Evolutionary conservation across 2,888 invertebrate species (phyloP), one percentile per base, ranked within the genome.

Genomic region (Zeuzera pyrina): DNA sequence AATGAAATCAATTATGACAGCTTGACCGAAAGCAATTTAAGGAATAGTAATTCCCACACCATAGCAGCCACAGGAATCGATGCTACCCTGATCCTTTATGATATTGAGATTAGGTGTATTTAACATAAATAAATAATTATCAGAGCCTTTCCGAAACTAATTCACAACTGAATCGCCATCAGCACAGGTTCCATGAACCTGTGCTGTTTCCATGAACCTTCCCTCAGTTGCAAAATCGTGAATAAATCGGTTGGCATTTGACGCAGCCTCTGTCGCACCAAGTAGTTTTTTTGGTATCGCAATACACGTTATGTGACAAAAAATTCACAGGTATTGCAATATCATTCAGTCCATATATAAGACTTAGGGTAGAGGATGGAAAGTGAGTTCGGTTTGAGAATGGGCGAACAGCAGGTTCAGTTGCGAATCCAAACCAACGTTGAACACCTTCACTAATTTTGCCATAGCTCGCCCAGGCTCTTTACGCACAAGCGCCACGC

Each of bases 391-490:
- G 29, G 88, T 86, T 54, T 88, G 86, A 41, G 87, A 88, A 62
- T 86, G 86, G 1, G 88, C 86, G 61, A 89, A 89, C 36, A 89
- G 65, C 36, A 89, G 65, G 59, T 88, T 89, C 45, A 90, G 60
- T 57, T 89, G 89, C 1, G 90, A 90, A 61, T 89, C 89, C 45
- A 90, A 66, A 41, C 89, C 90, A 31, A 90, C 87, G 57, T 89
- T 88, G 64, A 85, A 88, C 15, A 90, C 85, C 53, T 86, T 83
- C 3, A 87, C 53, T 1, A 90, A 69, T 27, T 78, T 77, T 1
- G 90, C 88, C 21, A 69, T 63, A 2, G 77, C 58, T 40, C 79
- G 68, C n/a, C 77, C 77, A 0, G 88, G 86, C 27, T 86, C 86
- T 49, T 89, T 89, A 33, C 87, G 77, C 2, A 89, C 79, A 1